A percentile compares a stretch with the other conserved stretches of the same genome.
These are phyloP conservation scores for Phlogophora meticulosa DNA, from an alignment of 2,888 invertebrate genomes.

Conservation along the genomic window DNA sequence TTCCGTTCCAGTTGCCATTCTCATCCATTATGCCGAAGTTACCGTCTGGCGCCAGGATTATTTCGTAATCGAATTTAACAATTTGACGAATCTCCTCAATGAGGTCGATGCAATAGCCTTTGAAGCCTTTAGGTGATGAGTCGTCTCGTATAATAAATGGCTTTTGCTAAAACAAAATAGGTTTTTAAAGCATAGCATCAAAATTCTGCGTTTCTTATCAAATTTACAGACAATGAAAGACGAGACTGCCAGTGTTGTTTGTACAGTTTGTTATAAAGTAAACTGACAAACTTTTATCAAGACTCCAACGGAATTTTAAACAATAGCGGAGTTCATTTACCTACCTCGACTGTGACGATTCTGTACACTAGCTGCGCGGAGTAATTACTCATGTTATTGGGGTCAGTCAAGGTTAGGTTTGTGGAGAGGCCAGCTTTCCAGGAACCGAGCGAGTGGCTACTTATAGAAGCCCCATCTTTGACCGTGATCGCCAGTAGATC, in stretches of 20 bases:
- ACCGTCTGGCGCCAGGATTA: conserved; percentile 95
- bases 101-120: conserved; percentile 98
- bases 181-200: conserved; percentile 14
- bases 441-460: conserved; percentile 93
- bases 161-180: conserved; percentile 92
- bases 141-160: conserved; percentile 95
- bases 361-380: conserved; percentile 96
- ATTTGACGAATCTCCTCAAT: conserved; percentile 96
- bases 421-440: conserved; percentile 95
- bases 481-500: conserved; percentile 93
- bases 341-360: conserved; percentile 96
- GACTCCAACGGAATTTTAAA: conserved; percentile 77
- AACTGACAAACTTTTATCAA: conserved; percentile 79
- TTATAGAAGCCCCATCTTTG: conserved; percentile 93
- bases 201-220: conserved; percentile 60
- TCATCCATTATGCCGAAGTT: conserved; percentile 97
- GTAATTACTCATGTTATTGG: conserved; percentile 93
- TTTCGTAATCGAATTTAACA: conserved; percentile 97
- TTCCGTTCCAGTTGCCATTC: conserved; percentile 96
- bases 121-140: conserved; percentile 92
- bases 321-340: conserved; percentile 84
- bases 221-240: conserved; percentile 70
- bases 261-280: conserved; percentile 81
- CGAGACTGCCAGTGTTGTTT: conserved; percentile 75
- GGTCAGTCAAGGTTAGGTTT: conserved; percentile 92